Conservation (phyloP, 1,140 invertebrate species). For the Lepidostoma basale region DNA sequence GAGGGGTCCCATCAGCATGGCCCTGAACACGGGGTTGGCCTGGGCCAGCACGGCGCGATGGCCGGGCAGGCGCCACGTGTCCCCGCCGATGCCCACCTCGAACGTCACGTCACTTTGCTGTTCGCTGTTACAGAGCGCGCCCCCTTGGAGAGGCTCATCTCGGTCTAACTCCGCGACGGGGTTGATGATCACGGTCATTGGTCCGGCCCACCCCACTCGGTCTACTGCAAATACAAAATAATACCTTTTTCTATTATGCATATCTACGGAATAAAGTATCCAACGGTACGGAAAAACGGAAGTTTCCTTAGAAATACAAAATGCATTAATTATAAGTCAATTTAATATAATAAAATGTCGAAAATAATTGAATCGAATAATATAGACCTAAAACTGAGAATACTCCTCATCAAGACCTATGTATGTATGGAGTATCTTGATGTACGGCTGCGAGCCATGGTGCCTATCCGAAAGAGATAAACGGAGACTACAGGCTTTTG, state of each 20-base stretch:
- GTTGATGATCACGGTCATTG: slow-evolving; percentile 17
- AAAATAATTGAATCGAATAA: too few relatives aligned
- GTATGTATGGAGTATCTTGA: too few relatives aligned
- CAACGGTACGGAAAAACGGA: too few relatives aligned
- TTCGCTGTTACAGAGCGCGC: slow-evolving; percentile 63
- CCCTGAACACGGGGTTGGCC: slow-evolving; percentile 65
- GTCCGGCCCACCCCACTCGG: neutral
- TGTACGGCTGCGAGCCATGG: too few relatives aligned
- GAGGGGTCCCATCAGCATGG: slow-evolving; percentile 64
- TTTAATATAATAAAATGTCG: too few relatives aligned
- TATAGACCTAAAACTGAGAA: too few relatives aligned
- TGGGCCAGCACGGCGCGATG: slow-evolving; percentile 69
- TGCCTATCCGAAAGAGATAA: too few relatives aligned
- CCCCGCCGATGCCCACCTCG: slow-evolving; percentile 65
- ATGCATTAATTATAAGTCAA: too few relatives aligned
- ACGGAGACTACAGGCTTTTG: too few relatives aligned
- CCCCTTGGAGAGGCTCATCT: neutral
- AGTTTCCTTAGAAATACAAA: too few relatives aligned
- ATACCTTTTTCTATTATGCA: neutral
- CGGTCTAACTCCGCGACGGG: neutral
- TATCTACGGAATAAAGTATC: too few relatives aligned
- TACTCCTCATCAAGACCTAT: too few relatives aligned
- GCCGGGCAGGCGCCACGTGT: slow-evolving; percentile 69
- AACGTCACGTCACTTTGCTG: slow-evolving; percentile 70
- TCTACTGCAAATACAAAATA: neutral